phyloP scores from a whole-genome alignment of 2,113 vertebrate genomes.

The Neomonachus schauinslandi region DNA sequence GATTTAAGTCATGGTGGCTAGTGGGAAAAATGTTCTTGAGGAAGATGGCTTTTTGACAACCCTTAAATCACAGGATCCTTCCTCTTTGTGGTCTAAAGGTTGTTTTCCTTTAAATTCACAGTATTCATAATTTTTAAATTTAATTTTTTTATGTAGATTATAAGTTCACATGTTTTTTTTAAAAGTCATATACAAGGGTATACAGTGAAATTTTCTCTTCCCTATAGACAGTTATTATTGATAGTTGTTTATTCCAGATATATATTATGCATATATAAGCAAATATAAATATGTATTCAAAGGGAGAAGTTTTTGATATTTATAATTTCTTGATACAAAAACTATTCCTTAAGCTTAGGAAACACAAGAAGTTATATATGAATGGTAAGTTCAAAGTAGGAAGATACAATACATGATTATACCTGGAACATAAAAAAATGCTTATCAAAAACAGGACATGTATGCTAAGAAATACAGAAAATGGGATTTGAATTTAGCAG shows the following conservation, averaged over 20 bases:
- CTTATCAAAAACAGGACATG: background rate
- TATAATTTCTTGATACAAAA: background rate
- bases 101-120: constrained; percentile 23
- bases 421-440: background rate
- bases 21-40: background rate
- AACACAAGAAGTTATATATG: background rate
- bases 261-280: background rate
- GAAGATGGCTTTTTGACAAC: constrained; percentile 17
- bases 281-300: constrained; percentile 25
- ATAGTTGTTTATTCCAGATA: background rate
- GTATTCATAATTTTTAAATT: background rate
- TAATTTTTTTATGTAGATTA: background rate
- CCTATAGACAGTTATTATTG: background rate
- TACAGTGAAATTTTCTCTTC: background rate
- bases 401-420: background rate
- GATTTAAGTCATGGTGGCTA: constrained; percentile 17
- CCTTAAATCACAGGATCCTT: background rate
- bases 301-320: background rate
- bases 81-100: background rate
- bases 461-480: constrained; percentile 10
- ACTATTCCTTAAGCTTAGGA: background rate
- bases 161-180: background rate
- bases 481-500: constrained; percentile 45
- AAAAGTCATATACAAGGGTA: background rate
- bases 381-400: constrained; percentile 28